Conservation (phyloP, 1,140 invertebrate species). For the Trachymyrmex cornetzi region DNA sequence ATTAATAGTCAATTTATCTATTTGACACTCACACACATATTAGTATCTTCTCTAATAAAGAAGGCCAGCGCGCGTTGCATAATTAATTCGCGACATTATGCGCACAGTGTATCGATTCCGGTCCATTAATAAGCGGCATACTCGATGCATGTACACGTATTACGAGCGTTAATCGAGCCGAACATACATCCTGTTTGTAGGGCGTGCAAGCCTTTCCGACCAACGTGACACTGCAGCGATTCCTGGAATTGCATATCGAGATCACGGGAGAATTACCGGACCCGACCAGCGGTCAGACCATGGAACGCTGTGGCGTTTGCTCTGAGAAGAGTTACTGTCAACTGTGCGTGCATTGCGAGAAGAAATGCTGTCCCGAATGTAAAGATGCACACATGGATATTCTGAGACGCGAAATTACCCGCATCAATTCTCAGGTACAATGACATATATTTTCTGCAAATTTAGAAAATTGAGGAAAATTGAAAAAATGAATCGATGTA, state of each 20-base stretch:
- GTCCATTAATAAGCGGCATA: constrained; percentile 38
- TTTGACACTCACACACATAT: neutral
- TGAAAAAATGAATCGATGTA: neutral
- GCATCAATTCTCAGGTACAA: constrained; percentile 97
- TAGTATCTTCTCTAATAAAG: constrained; percentile 3
- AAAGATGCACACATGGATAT: constrained; percentile 98
- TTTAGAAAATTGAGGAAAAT: neutral
- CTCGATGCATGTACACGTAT: neutral
- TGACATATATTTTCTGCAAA: neutral
- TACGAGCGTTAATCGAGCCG: constrained; percentile 23
- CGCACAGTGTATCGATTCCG: constrained; percentile 2
- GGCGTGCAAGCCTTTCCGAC: constrained; percentile 98
- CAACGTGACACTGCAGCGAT: constrained; percentile 98
- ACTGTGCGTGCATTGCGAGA: constrained; percentile 97
- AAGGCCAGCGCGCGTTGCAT: constrained; percentile 9
- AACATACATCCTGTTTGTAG: constrained; percentile 71
- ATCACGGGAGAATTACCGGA: constrained; percentile 96
- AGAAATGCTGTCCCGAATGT: constrained; percentile 96
- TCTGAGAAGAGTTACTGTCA: constrained; percentile 97
- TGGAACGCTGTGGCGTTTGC: constrained; percentile 96
- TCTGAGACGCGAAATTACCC: constrained; percentile 95
- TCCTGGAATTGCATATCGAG: constrained; percentile 97
- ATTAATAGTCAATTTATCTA: neutral
- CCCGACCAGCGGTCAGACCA: constrained; percentile 94
- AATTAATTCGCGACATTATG: constrained; percentile 48